These are phyloP conservation scores for Phalanger gymnotis DNA, from an alignment of 2,797 vertebrate species.

Conservation along the genomic window DNA sequence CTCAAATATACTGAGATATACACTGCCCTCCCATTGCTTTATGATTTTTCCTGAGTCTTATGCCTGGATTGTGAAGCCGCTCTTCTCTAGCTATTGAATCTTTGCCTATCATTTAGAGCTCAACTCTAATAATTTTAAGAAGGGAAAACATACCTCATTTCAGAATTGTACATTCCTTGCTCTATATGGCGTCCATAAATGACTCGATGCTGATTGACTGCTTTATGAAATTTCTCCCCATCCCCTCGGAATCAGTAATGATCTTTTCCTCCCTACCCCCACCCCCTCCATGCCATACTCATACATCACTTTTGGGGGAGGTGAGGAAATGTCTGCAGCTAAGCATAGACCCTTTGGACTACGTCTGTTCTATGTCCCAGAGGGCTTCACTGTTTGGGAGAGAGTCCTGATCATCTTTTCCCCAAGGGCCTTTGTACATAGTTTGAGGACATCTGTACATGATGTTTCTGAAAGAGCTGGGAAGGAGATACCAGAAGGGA, in stretches of 20 bases:
- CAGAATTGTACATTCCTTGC: conserved; percentile 7
- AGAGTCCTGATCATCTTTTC: background rate
- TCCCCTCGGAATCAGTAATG: background rate
- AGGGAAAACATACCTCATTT: conserved; percentile 27
- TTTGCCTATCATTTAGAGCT: background rate
- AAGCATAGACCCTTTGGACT: background rate
- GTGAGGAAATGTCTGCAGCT: background rate
- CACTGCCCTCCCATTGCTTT: background rate
- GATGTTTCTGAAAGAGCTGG: background rate
- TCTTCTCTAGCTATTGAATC: background rate
- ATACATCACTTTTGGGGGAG: background rate
- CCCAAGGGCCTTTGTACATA: background rate
- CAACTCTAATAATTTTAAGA: conserved; percentile 15
- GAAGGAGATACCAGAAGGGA: background rate
- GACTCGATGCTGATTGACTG: background rate
- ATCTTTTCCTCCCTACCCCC: background rate
- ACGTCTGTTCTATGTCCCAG: background rate
- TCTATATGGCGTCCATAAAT: conserved; percentile 26
- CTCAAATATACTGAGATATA: background rate
- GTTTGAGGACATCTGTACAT: background rate
- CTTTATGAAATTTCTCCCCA: background rate
- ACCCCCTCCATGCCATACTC: background rate
- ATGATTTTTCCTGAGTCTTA: background rate
- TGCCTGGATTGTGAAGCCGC: background rate
- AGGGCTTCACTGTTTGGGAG: background rate